Evolutionary conservation across 1,140 invertebrate species (phyloP).

Genomic region (Lineus longissimus): DNA sequence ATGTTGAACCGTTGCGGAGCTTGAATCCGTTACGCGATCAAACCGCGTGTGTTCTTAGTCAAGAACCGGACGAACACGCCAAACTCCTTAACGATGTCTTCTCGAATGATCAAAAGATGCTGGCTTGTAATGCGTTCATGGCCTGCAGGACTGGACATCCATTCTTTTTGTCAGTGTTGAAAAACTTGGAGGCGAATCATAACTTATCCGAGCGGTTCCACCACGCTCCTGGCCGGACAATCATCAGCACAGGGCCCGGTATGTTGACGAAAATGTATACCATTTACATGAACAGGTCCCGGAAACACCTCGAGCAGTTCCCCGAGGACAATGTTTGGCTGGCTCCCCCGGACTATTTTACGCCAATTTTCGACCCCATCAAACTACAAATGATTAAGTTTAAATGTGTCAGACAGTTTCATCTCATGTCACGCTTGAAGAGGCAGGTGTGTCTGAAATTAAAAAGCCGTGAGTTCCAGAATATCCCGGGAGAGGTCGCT

Average conservation of each 20-base stretch:
- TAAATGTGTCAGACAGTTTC: conserved; percentile 10
- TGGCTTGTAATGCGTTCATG: conserved; percentile 7
- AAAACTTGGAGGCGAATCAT: conserved; percentile 5
- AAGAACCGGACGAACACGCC: conserved; percentile 1
- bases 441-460: conserved; percentile 7
- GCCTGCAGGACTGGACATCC: background rate
- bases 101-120: background rate
- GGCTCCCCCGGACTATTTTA: background rate
- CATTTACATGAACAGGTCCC: background rate
- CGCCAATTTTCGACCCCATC: background rate
- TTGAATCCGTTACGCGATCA: conserved; percentile 3
- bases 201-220: conserved; percentile 11
- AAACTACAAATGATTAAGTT: background rate
- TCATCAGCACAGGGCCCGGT: background rate
- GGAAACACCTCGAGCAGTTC: background rate
- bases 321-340: conserved; percentile 2
- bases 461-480: conserved; percentile 18
- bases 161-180: background rate
- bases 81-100: background rate
- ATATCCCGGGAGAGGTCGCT: background rate
- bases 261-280: conserved; percentile 13
- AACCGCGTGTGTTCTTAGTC: background rate
- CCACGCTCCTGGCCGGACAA: conserved; percentile 3
- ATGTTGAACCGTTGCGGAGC: conserved; percentile 6
- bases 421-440: conserved; percentile 11